Percentiles rank a stretch among this genome's conserved stretches.
phyloP scores from a whole-genome alignment of 2,888 invertebrate genomes.

The Gryllus longicercus region DNA sequence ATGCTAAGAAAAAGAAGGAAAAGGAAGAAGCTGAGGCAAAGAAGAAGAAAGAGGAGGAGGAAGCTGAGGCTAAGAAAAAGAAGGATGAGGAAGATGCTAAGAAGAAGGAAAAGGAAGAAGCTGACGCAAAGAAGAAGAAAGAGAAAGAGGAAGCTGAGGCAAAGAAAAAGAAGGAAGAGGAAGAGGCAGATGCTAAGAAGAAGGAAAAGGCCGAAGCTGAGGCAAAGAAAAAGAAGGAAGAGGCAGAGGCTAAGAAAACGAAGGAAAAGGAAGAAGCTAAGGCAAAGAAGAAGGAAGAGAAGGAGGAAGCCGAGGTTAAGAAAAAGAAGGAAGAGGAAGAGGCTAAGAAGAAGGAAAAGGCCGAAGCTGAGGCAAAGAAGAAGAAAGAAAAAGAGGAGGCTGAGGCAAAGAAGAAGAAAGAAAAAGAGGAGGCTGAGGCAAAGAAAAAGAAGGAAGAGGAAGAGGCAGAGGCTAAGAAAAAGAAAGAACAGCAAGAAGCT shows the following conservation, averaged over 20 bases:
- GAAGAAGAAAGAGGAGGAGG: too few relatives aligned
- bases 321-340: slow-evolving; percentile 2
- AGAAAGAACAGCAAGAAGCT: neutral
- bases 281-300: slow-evolving; percentile 25
- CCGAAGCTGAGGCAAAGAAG: slow-evolving; percentile 24
- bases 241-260: slow-evolving; percentile 25
- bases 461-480: slow-evolving; percentile 27
- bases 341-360: slow-evolving; percentile 23
- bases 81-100: neutral
- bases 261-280: slow-evolving; percentile 34
- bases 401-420: slow-evolving; percentile 32
- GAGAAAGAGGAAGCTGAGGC: neutral
- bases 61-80: neutral
- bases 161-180: neutral
- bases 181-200: slow-evolving; percentile 30
- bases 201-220: slow-evolving; percentile 33
- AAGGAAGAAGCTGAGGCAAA: neutral
- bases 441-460: slow-evolving; percentile 34
- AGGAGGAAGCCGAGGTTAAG: neutral
- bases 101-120: neutral
- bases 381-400: slow-evolving; percentile 25
- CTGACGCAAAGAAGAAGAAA: neutral
- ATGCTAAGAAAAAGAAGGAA: too few relatives aligned
- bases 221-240: slow-evolving; percentile 32
- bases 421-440: slow-evolving; percentile 22